Conservation (phyloP, 2,888 invertebrate genomes). For the Thysanoteuthis rhombus region DNA sequence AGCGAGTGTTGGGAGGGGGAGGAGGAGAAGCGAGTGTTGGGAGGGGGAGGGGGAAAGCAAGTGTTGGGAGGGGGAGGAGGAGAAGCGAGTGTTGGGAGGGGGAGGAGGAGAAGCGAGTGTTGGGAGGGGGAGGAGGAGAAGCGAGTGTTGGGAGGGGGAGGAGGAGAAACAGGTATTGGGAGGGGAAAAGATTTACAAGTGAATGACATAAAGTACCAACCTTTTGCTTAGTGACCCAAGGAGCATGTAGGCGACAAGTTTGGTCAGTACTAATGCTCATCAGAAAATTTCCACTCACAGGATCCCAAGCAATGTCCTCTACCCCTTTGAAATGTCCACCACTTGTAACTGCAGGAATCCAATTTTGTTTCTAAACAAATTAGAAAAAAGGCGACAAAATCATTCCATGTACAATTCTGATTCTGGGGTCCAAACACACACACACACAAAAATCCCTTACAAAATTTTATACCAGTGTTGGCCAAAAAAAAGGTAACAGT, state of each 20-base stretch:
- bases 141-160: not conserved
- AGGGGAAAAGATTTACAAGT: not conserved
- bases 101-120: not conserved
- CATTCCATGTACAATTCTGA: too few species aligned
- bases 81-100: not conserved
- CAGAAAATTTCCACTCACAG: constrained; percentile 77
- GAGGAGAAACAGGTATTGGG: not conserved
- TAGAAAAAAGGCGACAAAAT: not conserved
- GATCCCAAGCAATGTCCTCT: constrained; percentile 87
- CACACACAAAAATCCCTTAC: too few species aligned
- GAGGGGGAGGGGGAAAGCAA: too few species aligned
- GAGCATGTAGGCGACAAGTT: constrained; percentile 89
- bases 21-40: too few species aligned
- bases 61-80: not conserved
- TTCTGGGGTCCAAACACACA: too few species aligned
- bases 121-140: too few species aligned
- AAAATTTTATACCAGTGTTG: too few species aligned
- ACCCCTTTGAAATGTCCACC: constrained; percentile 87
- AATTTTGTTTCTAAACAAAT: constrained; percentile 42
- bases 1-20: too few species aligned
- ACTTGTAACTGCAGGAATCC: constrained; percentile 67
- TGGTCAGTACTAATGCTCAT: constrained; percentile 85
- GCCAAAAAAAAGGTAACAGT: too few species aligned
- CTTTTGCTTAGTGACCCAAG: constrained; percentile 73
- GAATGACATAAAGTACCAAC: constrained; percentile 37